Conservation (phyloP, 2,113 vertebrate genomes). For the Varanus komodoensis region DNA sequence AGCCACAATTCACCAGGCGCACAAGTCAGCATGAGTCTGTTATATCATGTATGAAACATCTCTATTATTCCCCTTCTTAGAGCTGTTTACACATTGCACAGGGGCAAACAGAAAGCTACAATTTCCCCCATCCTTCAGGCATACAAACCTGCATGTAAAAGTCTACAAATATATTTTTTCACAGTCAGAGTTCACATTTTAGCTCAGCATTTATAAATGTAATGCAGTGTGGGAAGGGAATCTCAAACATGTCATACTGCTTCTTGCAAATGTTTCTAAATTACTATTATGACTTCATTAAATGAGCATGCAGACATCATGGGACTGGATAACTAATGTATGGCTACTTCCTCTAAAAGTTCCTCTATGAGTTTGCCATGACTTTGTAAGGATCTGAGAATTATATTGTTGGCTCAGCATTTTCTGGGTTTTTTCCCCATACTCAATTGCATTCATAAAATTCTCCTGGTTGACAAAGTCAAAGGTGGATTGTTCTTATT, state of each 20-base stretch:
- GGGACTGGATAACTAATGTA: background rate
- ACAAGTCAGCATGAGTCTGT: background rate
- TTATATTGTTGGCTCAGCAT: rapidly evolving
- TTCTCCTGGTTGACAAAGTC: background rate
- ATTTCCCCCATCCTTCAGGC: background rate
- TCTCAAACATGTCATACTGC: background rate
- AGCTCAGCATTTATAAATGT: background rate
- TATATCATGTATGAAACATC: background rate
- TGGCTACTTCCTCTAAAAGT: background rate
- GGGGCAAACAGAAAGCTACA: background rate
- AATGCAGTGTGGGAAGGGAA: background rate
- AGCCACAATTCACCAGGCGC: background rate
- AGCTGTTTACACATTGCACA: background rate
- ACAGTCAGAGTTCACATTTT: background rate
- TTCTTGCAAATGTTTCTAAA: background rate
- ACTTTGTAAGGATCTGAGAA: background rate
- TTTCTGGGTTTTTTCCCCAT: background rate
- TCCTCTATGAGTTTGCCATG: rapidly evolving
- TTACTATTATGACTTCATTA: background rate
- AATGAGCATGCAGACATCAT: background rate
- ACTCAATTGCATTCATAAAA: background rate
- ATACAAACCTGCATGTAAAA: background rate
- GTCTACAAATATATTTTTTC: background rate
- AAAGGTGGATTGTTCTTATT: background rate
- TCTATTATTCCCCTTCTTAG: background rate